These are phyloP conservation scores for Holacanthella duospinosa DNA, from an alignment of 2,888 invertebrate species.

Conservation along the genomic window DNA sequence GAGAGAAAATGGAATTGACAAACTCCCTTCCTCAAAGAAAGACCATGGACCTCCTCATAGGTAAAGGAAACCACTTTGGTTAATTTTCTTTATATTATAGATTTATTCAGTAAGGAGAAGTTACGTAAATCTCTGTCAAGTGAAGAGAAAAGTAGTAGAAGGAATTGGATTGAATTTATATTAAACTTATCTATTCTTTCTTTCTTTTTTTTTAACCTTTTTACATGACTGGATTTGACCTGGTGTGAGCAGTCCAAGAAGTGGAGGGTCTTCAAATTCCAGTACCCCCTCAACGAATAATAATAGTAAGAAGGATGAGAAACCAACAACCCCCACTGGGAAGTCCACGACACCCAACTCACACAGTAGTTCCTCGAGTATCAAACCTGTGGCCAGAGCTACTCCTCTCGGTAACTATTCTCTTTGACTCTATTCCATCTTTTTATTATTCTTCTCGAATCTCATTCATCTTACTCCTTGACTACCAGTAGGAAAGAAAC, in stretches of 20 bases:
- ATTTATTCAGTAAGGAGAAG: neutral
- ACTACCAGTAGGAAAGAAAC: too few species aligned
- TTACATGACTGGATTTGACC: neutral
- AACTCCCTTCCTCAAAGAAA: slow-evolving; percentile 58
- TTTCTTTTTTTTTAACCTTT: neutral
- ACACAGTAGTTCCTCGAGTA: slow-evolving; percentile 39
- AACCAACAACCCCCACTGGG: slow-evolving; percentile 80
- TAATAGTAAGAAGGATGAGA: slow-evolving; percentile 69
- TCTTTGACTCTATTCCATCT: neutral
- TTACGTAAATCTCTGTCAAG: neutral
- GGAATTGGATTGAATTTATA: neutral
- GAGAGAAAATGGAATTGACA: slow-evolving; percentile 73
- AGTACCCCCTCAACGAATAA: slow-evolving; percentile 80
- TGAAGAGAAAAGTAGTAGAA: neutral
- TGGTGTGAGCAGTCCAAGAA: slow-evolving; percentile 48
- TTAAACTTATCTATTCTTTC: neutral
- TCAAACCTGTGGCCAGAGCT: slow-evolving; percentile 48
- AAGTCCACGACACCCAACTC: slow-evolving; percentile 68
- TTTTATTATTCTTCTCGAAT: slow-evolving; percentile 7
- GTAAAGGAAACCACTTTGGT: slow-evolving; percentile 32
- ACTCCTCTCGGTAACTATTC: slow-evolving; percentile 42
- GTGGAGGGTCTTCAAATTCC: slow-evolving; percentile 81
- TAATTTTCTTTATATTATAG: neutral
- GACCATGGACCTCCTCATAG: slow-evolving; percentile 59
- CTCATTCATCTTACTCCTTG: neutral